A percentile compares a stretch with the other conserved stretches of the same genome.
phyloP scores from a whole-genome alignment of 2,888 invertebrate genomes.

The Tryphoninae sp. region DNA sequence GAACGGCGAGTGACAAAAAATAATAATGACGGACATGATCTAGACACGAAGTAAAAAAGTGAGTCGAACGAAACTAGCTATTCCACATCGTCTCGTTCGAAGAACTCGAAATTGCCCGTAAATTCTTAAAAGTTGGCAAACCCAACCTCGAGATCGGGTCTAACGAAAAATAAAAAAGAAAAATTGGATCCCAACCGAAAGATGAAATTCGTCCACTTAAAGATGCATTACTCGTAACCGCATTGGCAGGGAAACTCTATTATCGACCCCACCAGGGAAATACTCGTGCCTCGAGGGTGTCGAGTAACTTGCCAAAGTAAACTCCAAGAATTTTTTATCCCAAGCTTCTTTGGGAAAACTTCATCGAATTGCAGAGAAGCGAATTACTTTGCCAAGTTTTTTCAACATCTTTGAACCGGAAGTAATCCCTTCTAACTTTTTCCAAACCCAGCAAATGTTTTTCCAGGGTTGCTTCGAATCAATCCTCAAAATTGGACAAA shows the following conservation, averaged over 20 bases:
- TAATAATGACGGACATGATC: constrained; percentile 36
- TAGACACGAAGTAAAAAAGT: constrained; percentile 17
- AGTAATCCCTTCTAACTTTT: too few relatives aligned
- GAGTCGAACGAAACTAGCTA: constrained; percentile 7
- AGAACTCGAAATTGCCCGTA: constrained; percentile 35
- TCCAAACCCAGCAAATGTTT: background rate
- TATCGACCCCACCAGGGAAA: constrained; percentile 6
- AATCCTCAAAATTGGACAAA: background rate
- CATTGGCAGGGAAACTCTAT: constrained; percentile 44
- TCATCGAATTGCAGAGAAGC: too few relatives aligned
- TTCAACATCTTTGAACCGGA: too few relatives aligned
- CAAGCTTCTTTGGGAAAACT: background rate
- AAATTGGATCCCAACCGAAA: constrained; percentile 30
- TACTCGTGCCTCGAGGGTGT: background rate
- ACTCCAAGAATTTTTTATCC: constrained; percentile 7
- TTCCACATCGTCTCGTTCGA: constrained; percentile 24
- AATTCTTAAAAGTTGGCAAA: constrained; percentile 56
- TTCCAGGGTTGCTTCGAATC: background rate
- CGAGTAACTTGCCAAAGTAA: constrained; percentile 33
- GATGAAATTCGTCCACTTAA: constrained; percentile 44
- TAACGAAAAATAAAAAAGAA: background rate
- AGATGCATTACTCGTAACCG: constrained; percentile 49
- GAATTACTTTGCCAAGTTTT: too few relatives aligned
- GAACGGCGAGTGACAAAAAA: constrained; percentile 27
- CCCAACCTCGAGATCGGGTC: background rate